Evolutionary conservation across 2,797 vertebrate species (phyloP).

Genomic region (Gastrophryne carolinensis): DNA sequence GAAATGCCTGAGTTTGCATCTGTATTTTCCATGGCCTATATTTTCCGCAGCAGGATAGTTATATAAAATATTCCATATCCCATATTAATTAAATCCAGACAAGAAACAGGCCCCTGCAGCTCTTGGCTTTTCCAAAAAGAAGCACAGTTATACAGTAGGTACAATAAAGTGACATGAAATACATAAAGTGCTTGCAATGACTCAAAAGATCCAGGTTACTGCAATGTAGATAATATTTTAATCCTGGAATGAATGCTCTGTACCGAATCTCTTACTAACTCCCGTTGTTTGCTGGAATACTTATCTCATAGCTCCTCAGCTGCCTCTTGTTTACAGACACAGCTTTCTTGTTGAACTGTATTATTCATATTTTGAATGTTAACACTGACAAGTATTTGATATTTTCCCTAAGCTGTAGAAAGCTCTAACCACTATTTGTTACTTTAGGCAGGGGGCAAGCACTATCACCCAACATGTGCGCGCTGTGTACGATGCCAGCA

Average conservation of each 20-base stretch:
- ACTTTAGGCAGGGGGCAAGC: conserved; percentile 91
- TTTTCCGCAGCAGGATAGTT: background rate
- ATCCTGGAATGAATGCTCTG: too few species aligned
- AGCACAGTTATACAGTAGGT: too few species aligned
- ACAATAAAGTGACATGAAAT: background rate
- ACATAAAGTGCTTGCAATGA: background rate
- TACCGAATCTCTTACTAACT: too few species aligned
- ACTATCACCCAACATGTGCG: conserved; percentile 95
- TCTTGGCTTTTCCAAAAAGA: background rate
- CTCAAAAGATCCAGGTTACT: too few species aligned
- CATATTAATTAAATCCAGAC: background rate
- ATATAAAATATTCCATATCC: background rate
- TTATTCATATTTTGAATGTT: too few species aligned
- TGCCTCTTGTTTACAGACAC: too few species aligned
- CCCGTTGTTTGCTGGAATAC: too few species aligned
- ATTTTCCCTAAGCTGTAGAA: too few species aligned
- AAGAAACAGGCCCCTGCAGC: background rate
- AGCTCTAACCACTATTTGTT: background rate
- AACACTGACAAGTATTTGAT: background rate
- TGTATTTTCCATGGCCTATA: background rate
- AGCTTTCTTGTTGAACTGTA: too few species aligned
- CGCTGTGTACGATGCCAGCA: conserved; percentile 92
- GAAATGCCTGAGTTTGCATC: background rate
- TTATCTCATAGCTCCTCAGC: too few species aligned
- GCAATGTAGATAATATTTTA: too few species aligned